phyloP scores from a whole-genome alignment of 2,888 invertebrate species.

The Homarus gammarus region DNA sequence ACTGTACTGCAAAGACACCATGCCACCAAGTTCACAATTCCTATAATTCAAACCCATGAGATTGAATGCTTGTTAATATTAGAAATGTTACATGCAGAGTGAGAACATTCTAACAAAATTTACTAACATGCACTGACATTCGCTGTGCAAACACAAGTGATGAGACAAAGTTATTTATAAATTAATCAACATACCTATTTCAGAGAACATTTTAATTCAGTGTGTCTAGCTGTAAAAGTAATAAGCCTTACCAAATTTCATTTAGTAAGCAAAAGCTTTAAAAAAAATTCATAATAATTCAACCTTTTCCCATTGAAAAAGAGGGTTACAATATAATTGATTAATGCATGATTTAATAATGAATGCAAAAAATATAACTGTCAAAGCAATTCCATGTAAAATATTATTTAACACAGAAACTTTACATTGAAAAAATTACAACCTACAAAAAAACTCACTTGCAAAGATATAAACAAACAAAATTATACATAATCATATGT shows the following conservation, averaged over 20 bases:
- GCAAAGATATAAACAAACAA: background rate
- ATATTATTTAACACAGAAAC: background rate
- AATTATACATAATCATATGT: background rate
- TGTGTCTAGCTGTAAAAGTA: background rate
- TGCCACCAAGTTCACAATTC: background rate
- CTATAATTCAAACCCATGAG: background rate
- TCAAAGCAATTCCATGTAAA: background rate
- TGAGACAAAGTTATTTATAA: background rate
- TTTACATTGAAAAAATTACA: background rate
- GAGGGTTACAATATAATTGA: background rate
- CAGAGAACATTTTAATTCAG: background rate
- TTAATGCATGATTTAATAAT: background rate
- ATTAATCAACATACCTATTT: background rate
- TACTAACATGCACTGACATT: conserved; percentile 4
- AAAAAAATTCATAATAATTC: background rate
- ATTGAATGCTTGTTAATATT: background rate
- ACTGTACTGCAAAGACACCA: background rate
- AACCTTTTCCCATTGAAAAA: background rate
- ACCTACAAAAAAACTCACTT: conserved; percentile 8
- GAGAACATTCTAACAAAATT: background rate
- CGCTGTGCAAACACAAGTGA: background rate
- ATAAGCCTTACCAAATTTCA: background rate
- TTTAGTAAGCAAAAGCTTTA: background rate
- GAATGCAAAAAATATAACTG: conserved; percentile 1
- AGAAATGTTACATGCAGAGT: background rate